Percentiles rank a stretch among this genome's conserved stretches.
Conservation (phyloP, 2,797 vertebrate genomes). For the Platyrinchus mystaceus region DNA sequence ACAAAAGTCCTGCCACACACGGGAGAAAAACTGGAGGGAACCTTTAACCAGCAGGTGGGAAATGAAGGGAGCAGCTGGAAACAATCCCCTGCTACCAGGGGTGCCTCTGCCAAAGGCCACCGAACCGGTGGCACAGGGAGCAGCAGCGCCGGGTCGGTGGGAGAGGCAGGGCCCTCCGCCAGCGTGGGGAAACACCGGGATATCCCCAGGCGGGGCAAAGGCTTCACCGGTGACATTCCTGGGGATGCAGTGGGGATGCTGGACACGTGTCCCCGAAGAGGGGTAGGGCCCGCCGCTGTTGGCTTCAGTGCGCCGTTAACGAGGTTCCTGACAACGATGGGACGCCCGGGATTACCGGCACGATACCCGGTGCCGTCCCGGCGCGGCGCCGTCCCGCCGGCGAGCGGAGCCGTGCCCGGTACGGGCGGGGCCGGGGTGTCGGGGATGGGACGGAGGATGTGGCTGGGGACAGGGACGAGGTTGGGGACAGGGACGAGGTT, state of each 20-base stretch:
- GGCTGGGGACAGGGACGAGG: accelerated
- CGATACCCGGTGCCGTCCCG: background rate
- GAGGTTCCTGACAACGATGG: background rate
- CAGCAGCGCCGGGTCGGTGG: background rate
- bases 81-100: background rate
- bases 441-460: too few species aligned
- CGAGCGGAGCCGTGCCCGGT: background rate
- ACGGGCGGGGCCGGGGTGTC: too few species aligned
- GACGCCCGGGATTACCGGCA: background rate
- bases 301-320: background rate
- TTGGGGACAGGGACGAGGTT: too few species aligned
- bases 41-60: background rate
- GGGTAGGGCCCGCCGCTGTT: background rate
- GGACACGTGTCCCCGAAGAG: background rate
- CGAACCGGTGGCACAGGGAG: background rate
- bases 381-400: background rate
- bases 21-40: background rate
- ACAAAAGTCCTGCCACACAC: accelerated
- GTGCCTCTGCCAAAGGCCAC: background rate
- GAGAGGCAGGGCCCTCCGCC: background rate
- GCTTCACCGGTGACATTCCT: background rate
- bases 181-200: background rate
- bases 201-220: background rate
- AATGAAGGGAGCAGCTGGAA: background rate
- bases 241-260: background rate